Percentiles rank a stretch among this genome's conserved stretches.
These are phyloP conservation scores for Forbesichthys agassizii DNA, from an alignment of 2,113 vertebrate species.

Conservation along the genomic window DNA sequence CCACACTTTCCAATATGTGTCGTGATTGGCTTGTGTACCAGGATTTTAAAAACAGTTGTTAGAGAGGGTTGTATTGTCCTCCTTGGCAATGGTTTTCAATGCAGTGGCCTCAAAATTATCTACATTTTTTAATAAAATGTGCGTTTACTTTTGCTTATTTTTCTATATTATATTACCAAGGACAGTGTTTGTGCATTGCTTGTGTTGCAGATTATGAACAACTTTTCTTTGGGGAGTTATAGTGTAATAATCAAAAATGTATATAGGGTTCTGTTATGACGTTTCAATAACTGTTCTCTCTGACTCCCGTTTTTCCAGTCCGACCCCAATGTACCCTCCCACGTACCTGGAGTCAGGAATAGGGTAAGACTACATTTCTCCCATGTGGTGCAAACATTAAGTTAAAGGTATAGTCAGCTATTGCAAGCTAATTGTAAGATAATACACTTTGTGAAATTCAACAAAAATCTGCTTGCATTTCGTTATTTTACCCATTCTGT, in stretches of 20 bases:
- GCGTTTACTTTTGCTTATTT: too few relatives aligned
- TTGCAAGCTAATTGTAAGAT: conserved; percentile 22
- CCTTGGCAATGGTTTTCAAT: too few relatives aligned
- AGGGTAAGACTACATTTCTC: conserved; percentile 79
- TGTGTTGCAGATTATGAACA: too few relatives aligned
- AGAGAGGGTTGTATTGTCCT: neutral
- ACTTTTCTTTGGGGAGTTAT: too few relatives aligned
- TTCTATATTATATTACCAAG: too few relatives aligned
- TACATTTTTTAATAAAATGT: too few relatives aligned
- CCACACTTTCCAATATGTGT: neutral
- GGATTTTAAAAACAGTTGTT: conserved; percentile 24
- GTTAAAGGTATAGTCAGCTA: too few relatives aligned
- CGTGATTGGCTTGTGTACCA: conserved; percentile 32
- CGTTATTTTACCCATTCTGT: too few relatives aligned
- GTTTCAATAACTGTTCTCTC: conserved; percentile 28
- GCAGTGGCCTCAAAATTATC: too few relatives aligned
- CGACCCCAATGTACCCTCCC: conserved; percentile 96
- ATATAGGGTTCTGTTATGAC: neutral
- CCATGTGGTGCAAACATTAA: too few relatives aligned
- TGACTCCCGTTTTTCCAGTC: conserved; percentile 74
- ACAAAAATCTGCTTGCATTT: too few relatives aligned
- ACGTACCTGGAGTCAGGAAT: conserved; percentile 96
- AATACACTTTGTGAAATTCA: neutral
- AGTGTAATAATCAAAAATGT: neutral
- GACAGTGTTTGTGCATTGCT: too few relatives aligned